Evolutionary conservation across 2,888 invertebrate genomes (phyloP), one percentile per base, ranked within the genome.

Genomic region (Drosophila ezoana): DNA sequence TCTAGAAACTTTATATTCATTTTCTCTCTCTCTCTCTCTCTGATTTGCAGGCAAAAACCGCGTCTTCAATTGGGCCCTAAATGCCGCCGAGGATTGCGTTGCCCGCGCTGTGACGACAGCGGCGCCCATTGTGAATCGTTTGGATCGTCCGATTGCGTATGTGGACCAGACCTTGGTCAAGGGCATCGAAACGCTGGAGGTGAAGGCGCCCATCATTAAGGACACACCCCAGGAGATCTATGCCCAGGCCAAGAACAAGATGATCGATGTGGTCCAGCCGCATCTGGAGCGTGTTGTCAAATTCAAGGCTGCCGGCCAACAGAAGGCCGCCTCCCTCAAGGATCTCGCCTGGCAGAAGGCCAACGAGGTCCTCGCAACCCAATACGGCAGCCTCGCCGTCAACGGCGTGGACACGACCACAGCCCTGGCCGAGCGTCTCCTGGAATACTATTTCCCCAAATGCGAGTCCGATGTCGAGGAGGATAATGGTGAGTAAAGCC

Each of bases 371-470:
- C 93, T 96, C 49, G 94, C 94, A 33, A 95, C 95, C 4, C 94
- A 94, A 49, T 95, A 95, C 86, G 96, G 96, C 3, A 94, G 94
- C 88, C 94, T 94, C 84, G 95, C 95, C 0, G 93, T 96, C 18
- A 93, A 93, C 77, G 94, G 95, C 57, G 93, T 96, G 18, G 96
- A 96, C 89, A 93, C 93, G 3, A 95, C 96, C 47, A 95, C 95
- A 16, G 93, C 93, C 2, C 92, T 95, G 65, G 95, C 96, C 18
- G 96, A 96, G 93, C 94, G 94, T 65, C 93, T 96, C 72, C 92
- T 97, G 10, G 96, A 97, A 91, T 95, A 95, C 87, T 96, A 96
- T 90, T 94, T 96, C 76, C 96, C 95, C 20, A 93, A 94, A 91
- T 86, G 93, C 88, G 91, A 93, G 4, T 93, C 93, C 28, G 94